Conservation (phyloP, 2,888 invertebrate species). For the Augiades crinisus region DNA sequence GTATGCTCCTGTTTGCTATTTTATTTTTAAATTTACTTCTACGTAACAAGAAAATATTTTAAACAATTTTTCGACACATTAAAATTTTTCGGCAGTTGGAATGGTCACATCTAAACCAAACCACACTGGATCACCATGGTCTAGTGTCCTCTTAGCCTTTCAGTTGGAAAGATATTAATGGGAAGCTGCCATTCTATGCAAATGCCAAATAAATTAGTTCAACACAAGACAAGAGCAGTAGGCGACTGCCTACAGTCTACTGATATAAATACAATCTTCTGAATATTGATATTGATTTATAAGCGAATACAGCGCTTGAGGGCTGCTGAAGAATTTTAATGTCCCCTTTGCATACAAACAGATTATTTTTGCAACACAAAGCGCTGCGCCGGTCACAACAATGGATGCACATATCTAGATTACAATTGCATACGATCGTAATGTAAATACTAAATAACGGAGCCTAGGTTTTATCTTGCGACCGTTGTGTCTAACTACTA, state of each 20-base stretch:
- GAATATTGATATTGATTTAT: slow-evolving; percentile 71
- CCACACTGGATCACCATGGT: too few relatives aligned
- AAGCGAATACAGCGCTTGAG: slow-evolving; percentile 37
- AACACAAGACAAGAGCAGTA: background rate
- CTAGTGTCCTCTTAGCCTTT: too few relatives aligned
- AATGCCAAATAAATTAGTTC: slow-evolving; percentile 6
- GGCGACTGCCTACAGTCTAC: background rate
- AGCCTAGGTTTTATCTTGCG: slow-evolving; percentile 15
- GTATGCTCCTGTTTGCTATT: background rate
- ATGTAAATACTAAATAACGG: slow-evolving; percentile 27
- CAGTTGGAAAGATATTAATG: too few relatives aligned
- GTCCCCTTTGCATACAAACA: slow-evolving; percentile 71
- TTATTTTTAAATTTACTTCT: too few relatives aligned
- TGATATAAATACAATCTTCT: slow-evolving; percentile 29
- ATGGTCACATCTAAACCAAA: too few relatives aligned
- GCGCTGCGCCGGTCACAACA: slow-evolving; percentile 40
- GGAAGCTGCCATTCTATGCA: background rate
- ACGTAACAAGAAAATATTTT: too few relatives aligned
- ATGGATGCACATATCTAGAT: slow-evolving; percentile 56
- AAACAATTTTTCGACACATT: too few relatives aligned
- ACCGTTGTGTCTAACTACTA: background rate
- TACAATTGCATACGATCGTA: slow-evolving; percentile 43
- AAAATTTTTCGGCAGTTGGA: too few relatives aligned
- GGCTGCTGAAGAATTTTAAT: slow-evolving; percentile 57
- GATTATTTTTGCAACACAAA: slow-evolving; percentile 54